Evolutionary conservation across 2,113 vertebrate species (phyloP).

Genomic region (Elephantulus edwardii): DNA sequence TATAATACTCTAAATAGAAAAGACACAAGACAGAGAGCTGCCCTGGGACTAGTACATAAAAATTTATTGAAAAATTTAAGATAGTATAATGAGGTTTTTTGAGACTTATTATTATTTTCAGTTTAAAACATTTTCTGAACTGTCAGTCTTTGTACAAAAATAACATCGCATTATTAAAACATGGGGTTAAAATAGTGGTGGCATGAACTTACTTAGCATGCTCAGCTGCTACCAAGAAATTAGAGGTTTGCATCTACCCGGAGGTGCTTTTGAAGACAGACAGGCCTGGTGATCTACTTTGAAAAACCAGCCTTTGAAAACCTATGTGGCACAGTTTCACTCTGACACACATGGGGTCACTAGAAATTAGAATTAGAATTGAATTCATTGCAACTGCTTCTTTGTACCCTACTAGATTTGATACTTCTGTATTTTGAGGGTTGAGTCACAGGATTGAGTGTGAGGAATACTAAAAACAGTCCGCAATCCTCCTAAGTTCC

Average conservation of each 20-base stretch:
- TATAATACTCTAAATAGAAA: background rate
- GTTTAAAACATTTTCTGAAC: background rate
- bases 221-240: background rate
- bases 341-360: background rate
- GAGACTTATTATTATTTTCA: background rate
- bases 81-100: background rate
- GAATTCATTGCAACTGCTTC: background rate
- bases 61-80: background rate
- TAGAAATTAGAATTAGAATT: background rate
- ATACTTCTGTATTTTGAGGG: background rate
- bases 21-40: background rate
- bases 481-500: background rate
- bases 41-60: background rate
- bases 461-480: too few relatives aligned
- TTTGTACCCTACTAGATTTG: background rate
- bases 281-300: background rate
- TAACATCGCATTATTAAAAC: background rate
- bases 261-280: background rate
- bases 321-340: background rate
- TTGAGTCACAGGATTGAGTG: fast-evolving
- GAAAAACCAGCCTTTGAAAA: background rate
- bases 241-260: background rate
- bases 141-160: background rate
- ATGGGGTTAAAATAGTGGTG: background rate
- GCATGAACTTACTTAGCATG: background rate